Conservation (phyloP, 1,140 invertebrate genomes). For the Microplitis mediator region DNA sequence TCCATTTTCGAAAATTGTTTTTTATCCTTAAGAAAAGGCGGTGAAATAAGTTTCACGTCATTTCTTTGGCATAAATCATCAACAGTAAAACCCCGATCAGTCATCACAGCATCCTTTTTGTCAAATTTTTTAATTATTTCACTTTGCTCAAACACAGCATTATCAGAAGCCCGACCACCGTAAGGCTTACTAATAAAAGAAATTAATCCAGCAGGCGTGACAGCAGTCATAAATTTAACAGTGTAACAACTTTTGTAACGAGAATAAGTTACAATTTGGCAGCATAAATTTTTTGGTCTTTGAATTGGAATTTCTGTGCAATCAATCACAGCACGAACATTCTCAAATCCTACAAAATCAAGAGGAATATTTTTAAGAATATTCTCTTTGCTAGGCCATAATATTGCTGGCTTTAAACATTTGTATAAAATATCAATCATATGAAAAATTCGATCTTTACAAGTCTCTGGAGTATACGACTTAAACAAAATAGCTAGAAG, state of each 20-base stretch:
- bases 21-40: slow-evolving; percentile 11
- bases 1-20: slow-evolving; percentile 36
- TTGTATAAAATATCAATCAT: slow-evolving; percentile 1
- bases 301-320: slow-evolving; percentile 34
- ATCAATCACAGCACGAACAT: slow-evolving; percentile 36
- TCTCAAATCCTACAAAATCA: slow-evolving; percentile 24
- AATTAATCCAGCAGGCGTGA: slow-evolving; percentile 44
- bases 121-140: slow-evolving; percentile 3
- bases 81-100: slow-evolving; percentile 34
- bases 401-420: slow-evolving; percentile 16
- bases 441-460: slow-evolving; percentile 2
- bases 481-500: slow-evolving; percentile 13
- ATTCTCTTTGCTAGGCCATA: slow-evolving; percentile 19
- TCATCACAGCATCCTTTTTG: slow-evolving; percentile 29
- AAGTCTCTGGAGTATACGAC: not conserved
- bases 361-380: slow-evolving; percentile 13
- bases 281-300: slow-evolving; percentile 29
- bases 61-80: slow-evolving; percentile 31
- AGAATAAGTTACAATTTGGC: slow-evolving; percentile 33
- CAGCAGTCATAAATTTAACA: slow-evolving; percentile 46
- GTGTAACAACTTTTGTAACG: slow-evolving; percentile 40
- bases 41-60: slow-evolving; percentile 18
- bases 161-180: slow-evolving; percentile 44
- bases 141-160: slow-evolving; percentile 33
- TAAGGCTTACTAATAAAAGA: slow-evolving; percentile 42